Conservation (phyloP, 2,888 invertebrate species). For the Pelosia muscerda region DNA sequence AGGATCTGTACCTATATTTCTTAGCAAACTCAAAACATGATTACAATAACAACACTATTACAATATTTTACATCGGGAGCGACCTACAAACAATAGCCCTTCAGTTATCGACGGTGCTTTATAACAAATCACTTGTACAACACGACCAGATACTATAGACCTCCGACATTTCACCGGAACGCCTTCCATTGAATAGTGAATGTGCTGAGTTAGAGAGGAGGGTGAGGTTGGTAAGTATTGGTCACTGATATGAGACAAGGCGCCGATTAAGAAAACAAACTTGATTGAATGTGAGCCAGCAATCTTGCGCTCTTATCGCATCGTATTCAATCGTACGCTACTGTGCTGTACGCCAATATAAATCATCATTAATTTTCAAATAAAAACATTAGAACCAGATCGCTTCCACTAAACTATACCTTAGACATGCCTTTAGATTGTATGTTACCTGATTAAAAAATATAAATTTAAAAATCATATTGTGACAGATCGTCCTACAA, state of each 20-base stretch:
- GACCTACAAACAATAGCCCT: conserved; percentile 75
- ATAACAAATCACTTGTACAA: conserved; percentile 72
- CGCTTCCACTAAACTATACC: background rate
- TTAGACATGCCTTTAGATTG: background rate
- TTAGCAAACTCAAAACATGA: conserved; percentile 52
- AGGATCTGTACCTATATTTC: conserved; percentile 21
- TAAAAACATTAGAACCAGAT: background rate
- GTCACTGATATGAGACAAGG: conserved; percentile 64
- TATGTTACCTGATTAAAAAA: background rate
- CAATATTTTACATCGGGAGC: conserved; percentile 67
- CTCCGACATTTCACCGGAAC: conserved; percentile 56
- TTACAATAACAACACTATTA: conserved; percentile 63
- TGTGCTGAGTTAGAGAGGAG: conserved; percentile 34
- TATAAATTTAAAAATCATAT: background rate
- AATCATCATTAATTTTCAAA: conserved; percentile 22
- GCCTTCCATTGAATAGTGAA: conserved; percentile 30
- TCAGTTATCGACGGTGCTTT: conserved; percentile 71
- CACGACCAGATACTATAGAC: conserved; percentile 59
- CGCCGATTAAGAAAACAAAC: conserved; percentile 78
- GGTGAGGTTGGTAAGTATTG: conserved; percentile 49
- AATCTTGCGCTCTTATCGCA: conserved; percentile 68
- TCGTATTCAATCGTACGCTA: conserved; percentile 61
- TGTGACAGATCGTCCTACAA: background rate
- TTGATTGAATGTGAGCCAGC: conserved; percentile 64
- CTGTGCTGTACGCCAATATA: conserved; percentile 37